These are phyloP conservation scores for Galerucella nymphaeae DNA, from an alignment of 2,888 invertebrate species.

Conservation along the genomic window DNA sequence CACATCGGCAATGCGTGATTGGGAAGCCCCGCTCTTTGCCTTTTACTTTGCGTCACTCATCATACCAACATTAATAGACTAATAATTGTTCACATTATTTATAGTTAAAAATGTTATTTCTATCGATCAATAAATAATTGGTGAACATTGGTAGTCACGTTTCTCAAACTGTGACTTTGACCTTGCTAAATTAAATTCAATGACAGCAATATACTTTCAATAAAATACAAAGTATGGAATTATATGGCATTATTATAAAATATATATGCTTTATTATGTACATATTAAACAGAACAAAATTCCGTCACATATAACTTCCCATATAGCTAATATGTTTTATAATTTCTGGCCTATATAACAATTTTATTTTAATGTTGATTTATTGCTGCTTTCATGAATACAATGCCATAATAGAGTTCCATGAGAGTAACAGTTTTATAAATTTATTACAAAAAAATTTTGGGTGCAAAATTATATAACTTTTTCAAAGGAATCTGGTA, in stretches of 20 bases:
- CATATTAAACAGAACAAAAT: too few relatives aligned
- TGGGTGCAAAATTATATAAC: too few relatives aligned
- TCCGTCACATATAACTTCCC: too few relatives aligned
- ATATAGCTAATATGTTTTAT: too few relatives aligned
- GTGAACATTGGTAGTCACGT: constrained; percentile 24
- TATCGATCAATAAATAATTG: constrained; percentile 20
- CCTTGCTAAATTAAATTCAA: constrained; percentile 23
- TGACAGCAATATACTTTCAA: constrained; percentile 25
- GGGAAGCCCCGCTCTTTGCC: constrained; percentile 6
- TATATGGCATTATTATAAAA: neutral
- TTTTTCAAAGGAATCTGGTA: too few relatives aligned
- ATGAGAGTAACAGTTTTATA: too few relatives aligned
- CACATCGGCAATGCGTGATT: neutral
- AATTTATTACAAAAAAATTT: too few relatives aligned
- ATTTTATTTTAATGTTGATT: too few relatives aligned
- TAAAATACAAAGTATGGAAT: constrained; percentile 9
- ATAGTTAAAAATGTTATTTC: constrained; percentile 26
- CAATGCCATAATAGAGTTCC: too few relatives aligned
- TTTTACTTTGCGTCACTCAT: constrained; percentile 17
- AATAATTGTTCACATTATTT: constrained; percentile 23
- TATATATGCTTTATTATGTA: neutral
- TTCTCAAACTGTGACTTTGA: constrained; percentile 27
- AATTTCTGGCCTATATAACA: too few relatives aligned
- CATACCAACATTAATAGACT: constrained; percentile 7
- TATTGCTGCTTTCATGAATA: too few relatives aligned